Base-by-base conservation (phyloP, 2,113 vertebrate genomes). In the Grammatotria lemairii region DNA sequence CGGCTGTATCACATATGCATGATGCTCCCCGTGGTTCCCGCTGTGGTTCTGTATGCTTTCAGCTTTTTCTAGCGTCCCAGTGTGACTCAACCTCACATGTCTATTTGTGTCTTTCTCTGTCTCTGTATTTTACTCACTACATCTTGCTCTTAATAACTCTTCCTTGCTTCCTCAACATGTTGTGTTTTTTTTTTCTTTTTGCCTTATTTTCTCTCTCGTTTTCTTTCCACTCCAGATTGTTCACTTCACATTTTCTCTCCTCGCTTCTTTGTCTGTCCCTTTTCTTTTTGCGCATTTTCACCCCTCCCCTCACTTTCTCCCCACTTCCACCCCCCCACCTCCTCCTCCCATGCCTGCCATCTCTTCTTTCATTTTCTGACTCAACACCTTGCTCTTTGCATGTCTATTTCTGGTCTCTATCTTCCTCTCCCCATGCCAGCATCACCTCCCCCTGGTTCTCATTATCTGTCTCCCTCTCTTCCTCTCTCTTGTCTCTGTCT, bases 351-450 rank as follows among this genome's bases (percentile, higher is more conserved):
- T 88, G 63, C 86, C 91, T 91, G 84, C 89, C 87, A 63, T 93
- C 83, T 92, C 91, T 88, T 81, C 91, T 94, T 95, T 95, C 91
- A 95, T 95, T 94, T 95, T 96, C 93, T 96, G 95, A 96, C 95
- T 96, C 96, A 96, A 96, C 95, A 95, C 96, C 94, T 95, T 95
- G 92, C 90, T 92, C 92, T 96, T 95, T 96, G 93, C 95, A 95
- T 96, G 94, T 96, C 96, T 97, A 96, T 97, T 97, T 96, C 93
- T 94, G 94, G 94, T 91, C 91, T 95, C 95, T 88, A 90, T 95
- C 90, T 96, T 90, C 90, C 91, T 95, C 96, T 93, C 95, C 91
- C 93, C 94, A 92, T 91, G 93, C 94, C 92, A 94, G 92, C 95
- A 88, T 94, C 95, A 92, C 95, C 95, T 94, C 95, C 94, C 89